A percentile compares a stretch with the other conserved stretches of the same genome.
Conservation (phyloP, 2,888 invertebrate genomes). For the Schizaphis graminum region DNA sequence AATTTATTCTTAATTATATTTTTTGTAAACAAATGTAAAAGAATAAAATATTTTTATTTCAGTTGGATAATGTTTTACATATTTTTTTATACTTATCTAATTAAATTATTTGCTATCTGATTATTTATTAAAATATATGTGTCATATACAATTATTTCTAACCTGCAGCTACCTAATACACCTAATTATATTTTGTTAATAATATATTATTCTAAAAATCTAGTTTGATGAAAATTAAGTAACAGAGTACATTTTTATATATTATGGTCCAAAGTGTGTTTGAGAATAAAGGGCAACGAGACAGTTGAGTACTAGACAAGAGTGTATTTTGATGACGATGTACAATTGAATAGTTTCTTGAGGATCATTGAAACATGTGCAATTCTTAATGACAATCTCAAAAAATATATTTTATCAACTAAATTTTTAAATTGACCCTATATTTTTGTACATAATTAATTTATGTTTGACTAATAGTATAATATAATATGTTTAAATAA, state of each 20-base stretch:
- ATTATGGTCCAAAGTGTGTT: background rate
- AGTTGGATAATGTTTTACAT: background rate
- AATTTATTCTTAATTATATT: background rate
- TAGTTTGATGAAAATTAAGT: slow-evolving; percentile 2
- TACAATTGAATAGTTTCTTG: slow-evolving; percentile 46
- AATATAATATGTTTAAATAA: background rate
- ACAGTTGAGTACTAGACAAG: slow-evolving; percentile 48
- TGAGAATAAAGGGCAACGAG: slow-evolving; percentile 41
- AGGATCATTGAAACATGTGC: slow-evolving; percentile 44
- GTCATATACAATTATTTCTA: background rate
- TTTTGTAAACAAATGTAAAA: background rate
- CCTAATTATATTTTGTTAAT: background rate
- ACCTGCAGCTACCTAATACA: background rate
- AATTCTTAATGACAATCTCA: slow-evolving; percentile 18
- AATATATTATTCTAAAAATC: slow-evolving; percentile 3
- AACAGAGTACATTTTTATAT: slow-evolving; percentile 6
- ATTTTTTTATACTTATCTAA: background rate
- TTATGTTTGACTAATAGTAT: background rate
- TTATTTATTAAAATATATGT: background rate
- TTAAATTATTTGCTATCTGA: background rate
- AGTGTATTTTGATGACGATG: slow-evolving; percentile 49
- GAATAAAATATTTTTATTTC: background rate
- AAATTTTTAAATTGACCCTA: background rate
- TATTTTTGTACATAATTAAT: background rate
- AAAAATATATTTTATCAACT: slow-evolving; percentile 27